phyloP scores from a whole-genome alignment of 30 jellyfish, hydroid and myxozoan species.

The Morbakka virulenta region DNA sequence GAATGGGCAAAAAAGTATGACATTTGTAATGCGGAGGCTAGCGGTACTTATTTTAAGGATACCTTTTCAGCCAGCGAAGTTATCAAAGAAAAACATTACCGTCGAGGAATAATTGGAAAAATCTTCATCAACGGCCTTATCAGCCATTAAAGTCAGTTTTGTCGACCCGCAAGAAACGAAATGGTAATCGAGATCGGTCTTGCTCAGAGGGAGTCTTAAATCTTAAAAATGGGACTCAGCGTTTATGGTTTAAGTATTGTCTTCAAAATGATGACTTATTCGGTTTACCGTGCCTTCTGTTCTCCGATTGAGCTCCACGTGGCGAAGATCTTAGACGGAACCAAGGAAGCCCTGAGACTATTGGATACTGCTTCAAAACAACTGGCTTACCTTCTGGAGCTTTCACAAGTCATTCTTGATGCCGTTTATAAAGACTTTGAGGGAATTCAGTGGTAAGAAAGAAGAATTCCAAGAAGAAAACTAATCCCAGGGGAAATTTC shows the following conservation, averaged over 20 bases:
- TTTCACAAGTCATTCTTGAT: no score
- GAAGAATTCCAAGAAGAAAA: no score
- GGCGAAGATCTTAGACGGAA: neutral
- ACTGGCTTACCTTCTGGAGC: no score
- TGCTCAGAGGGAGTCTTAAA: neutral
- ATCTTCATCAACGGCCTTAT: constrained; percentile 10
- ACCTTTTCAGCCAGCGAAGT: constrained; percentile 16
- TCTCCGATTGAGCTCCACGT: neutral
- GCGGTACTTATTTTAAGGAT: no score
- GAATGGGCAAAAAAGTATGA: no score
- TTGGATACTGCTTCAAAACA: no score
- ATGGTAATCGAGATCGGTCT: neutral
- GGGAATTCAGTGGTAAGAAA: no score
- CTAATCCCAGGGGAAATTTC: no score
- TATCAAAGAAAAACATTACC: neutral
- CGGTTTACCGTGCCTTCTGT: constrained; percentile 29
- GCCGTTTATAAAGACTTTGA: no score
- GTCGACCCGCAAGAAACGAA: constrained; percentile 6
- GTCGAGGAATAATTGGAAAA: constrained; percentile 4
- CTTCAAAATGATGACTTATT: constrained; percentile 6
- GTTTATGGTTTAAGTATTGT: constrained; percentile 19
- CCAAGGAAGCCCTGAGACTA: constrained; percentile 12
- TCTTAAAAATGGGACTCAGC: neutral
- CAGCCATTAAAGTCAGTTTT: constrained; percentile 12
- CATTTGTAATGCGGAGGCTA: no score